Percentiles rank a stretch among this genome's conserved stretches.
These are phyloP conservation scores for Oscheius sp. DNA, from an alignment of 2,888 invertebrate genomes.

Conservation along the genomic window DNA sequence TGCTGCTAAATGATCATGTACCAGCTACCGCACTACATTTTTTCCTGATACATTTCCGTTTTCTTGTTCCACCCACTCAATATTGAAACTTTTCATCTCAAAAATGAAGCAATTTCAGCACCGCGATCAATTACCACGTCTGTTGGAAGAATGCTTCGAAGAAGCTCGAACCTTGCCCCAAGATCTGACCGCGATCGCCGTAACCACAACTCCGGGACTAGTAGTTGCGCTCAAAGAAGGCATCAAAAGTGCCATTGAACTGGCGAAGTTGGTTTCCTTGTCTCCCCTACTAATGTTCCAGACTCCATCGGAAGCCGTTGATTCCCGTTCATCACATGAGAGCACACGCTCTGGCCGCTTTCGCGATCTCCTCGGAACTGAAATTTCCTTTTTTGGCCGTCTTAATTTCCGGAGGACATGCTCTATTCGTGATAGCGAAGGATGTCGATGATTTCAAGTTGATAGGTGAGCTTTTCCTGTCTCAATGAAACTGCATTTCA, in stretches of 20 bases:
- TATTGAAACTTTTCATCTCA: neutral
- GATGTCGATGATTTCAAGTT: constrained; percentile 55
- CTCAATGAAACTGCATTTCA: constrained; percentile 22
- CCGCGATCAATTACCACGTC: constrained; percentile 51
- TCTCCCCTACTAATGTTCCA: constrained; percentile 10
- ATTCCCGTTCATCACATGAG: constrained; percentile 99
- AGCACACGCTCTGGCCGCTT: constrained; percentile 90
- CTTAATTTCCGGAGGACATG: constrained; percentile 70
- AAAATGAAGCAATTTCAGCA: constrained; percentile 51
- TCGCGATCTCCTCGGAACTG: constrained; percentile 76
- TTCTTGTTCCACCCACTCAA: neutral
- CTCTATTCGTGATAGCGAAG: constrained; percentile 57
- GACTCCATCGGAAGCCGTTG: constrained; percentile 78
- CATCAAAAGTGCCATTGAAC: constrained; percentile 57
- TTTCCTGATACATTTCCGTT: no score
- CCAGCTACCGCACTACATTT: no score
- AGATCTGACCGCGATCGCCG: constrained; percentile 66
- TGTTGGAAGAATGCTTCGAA: constrained; percentile 60
- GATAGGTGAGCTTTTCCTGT: constrained; percentile 20
- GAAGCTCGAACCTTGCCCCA: constrained; percentile 42
- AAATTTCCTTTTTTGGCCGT: constrained; percentile 66
- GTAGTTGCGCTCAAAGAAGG: constrained; percentile 71
- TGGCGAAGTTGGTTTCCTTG: constrained; percentile 60
- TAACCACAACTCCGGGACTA: constrained; percentile 67
- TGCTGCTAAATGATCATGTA: no score